Conservation (phyloP, 2,113 vertebrate genomes). For the Tonatia bakeri region DNA sequence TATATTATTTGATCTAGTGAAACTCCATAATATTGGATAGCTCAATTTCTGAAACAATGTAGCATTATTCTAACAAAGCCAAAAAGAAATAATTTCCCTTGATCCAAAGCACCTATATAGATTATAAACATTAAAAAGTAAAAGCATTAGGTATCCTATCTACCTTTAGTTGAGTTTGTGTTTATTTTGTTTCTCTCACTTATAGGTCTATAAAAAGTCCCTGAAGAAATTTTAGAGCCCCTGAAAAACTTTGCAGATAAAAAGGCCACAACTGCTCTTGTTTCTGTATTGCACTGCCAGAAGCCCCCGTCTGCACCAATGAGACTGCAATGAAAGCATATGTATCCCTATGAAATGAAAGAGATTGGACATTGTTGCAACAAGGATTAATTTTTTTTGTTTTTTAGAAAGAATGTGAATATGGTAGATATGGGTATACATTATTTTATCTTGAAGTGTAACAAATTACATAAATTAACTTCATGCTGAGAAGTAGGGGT, state of each 20-base stretch:
- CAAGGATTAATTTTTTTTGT: constrained; percentile 20
- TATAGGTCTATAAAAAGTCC: not conserved
- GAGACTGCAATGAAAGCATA: not conserved
- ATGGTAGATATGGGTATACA: not conserved
- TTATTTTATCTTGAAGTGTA: constrained; percentile 62
- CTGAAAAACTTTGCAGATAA: not conserved
- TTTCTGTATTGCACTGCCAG: not conserved
- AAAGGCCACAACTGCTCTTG: not conserved
- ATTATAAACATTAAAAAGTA: not conserved
- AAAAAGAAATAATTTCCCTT: constrained; percentile 53
- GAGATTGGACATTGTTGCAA: constrained; percentile 59
- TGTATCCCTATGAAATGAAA: constrained; percentile 53
- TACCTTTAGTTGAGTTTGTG: constrained; percentile 19
- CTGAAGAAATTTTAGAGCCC: not conserved
- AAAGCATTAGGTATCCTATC: constrained; percentile 13
- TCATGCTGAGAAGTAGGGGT: constrained; percentile 40
- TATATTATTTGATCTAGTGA: constrained; percentile 2
- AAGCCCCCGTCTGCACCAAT: constrained; percentile 21
- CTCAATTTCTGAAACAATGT: constrained; percentile 27
- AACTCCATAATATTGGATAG: not conserved
- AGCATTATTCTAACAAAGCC: constrained; percentile 48
- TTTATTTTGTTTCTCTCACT: not conserved
- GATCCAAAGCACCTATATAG: not conserved
- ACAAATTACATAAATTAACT: constrained; percentile 63
- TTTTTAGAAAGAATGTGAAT: constrained; percentile 61